Percentiles rank a stretch among this genome's conserved stretches.
These are phyloP conservation scores for Oryzaephilus surinamensis DNA, from an alignment of 1,140 invertebrate genomes.

Conservation along the genomic window DNA sequence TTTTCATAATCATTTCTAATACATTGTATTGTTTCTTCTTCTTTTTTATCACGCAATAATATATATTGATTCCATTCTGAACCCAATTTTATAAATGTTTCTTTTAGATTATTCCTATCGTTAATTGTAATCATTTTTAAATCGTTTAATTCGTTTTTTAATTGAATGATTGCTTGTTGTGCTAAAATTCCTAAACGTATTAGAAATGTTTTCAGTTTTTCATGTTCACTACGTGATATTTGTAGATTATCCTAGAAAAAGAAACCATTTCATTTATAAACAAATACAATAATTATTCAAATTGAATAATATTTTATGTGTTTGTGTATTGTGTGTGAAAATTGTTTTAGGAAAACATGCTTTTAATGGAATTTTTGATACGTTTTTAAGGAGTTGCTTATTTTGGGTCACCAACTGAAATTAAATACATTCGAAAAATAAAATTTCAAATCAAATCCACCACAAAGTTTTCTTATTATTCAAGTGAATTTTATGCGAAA, in stretches of 20 bases:
- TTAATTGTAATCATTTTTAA: slow-evolving; percentile 42
- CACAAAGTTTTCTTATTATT: too few relatives aligned
- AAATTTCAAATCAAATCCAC: too few relatives aligned
- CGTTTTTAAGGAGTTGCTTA: too few relatives aligned
- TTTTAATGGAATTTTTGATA: too few relatives aligned
- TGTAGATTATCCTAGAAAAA: slow-evolving; percentile 47
- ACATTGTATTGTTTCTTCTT: slow-evolving; percentile 47
- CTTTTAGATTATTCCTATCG: slow-evolving; percentile 41
- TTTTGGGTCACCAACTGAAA: too few relatives aligned
- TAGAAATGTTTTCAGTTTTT: slow-evolving; percentile 41
- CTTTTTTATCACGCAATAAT: slow-evolving; percentile 40
- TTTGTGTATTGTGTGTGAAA: too few relatives aligned
- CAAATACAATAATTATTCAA: too few relatives aligned
- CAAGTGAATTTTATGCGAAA: too few relatives aligned
- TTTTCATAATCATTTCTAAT: slow-evolving; percentile 54
- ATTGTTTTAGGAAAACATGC: too few relatives aligned
- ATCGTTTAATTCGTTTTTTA: slow-evolving; percentile 48
- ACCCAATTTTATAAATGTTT: slow-evolving; percentile 43
- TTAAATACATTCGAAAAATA: too few relatives aligned
- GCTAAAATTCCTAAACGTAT: slow-evolving; percentile 40
- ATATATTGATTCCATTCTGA: slow-evolving; percentile 44
- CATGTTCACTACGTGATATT: slow-evolving; percentile 43
- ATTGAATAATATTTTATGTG: too few relatives aligned
- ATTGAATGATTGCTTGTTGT: slow-evolving; percentile 42
- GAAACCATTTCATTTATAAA: too few relatives aligned